Evolutionary conservation across 2,113 vertebrate genomes (phyloP).

Genomic region (Chitala chitala): DNA sequence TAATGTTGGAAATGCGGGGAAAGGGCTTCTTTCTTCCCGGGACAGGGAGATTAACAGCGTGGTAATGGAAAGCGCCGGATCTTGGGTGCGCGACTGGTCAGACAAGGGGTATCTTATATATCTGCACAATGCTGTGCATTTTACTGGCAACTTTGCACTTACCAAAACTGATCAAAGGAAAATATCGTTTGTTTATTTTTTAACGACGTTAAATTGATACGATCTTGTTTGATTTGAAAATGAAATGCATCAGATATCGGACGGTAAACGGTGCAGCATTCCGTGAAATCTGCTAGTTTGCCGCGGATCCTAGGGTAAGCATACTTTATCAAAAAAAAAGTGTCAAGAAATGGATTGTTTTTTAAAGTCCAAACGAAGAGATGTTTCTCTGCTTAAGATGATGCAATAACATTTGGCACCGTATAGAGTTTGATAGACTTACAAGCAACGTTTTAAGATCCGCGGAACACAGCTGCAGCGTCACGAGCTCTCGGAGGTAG

Average conservation of each 20-base stretch:
- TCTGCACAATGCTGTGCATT: neutral
- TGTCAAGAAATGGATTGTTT: conserved; percentile 20
- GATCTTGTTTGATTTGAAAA: conserved; percentile 39
- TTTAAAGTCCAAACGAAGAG: conserved; percentile 8
- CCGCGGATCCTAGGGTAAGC: conserved; percentile 58
- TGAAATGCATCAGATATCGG: conserved; percentile 42
- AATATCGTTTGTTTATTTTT: conserved; percentile 38
- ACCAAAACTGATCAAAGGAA: neutral
- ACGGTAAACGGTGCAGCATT: conserved; percentile 53
- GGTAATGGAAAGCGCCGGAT: conserved; percentile 51
- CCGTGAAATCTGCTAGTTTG: conserved; percentile 50
- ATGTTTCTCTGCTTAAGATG: conserved; percentile 26
- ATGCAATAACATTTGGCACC: conserved; percentile 31
- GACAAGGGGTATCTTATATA: neutral
- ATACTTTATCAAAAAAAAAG: conserved; percentile 35
- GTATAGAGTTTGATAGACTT: conserved; percentile 38
- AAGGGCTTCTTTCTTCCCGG: conserved; percentile 53
- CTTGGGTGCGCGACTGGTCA: conserved; percentile 17
- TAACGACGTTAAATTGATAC: conserved; percentile 61
- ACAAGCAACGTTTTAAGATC: conserved; percentile 33
- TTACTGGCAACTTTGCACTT: conserved; percentile 11
- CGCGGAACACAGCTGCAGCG: conserved; percentile 39
- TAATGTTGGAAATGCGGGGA: conserved; percentile 55
- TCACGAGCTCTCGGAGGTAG: conserved; percentile 21
- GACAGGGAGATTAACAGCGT: conserved; percentile 55